Evolutionary conservation across 2,113 vertebrate genomes (phyloP), one percentile per base, ranked within the genome.

Genomic region (Rousettus leschenaultii): DNA sequence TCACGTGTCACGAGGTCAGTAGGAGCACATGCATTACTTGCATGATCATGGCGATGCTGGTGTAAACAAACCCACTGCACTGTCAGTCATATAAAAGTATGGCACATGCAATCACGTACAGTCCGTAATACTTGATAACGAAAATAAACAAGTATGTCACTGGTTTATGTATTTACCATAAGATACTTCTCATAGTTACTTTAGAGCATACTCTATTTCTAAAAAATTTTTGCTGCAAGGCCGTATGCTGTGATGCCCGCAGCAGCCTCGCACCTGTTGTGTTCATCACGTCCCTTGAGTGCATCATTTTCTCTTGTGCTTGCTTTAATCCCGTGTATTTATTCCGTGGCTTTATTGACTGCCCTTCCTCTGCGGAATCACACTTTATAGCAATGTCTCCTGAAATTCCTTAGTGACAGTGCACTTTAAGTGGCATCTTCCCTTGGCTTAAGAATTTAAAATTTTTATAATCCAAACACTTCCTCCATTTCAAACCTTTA

Each of bases 401-500:
- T 79, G 24, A 92, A 71, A 75, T 59, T 89, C 26, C 51, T 78
- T 53, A 13, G 5, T 8, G n/a, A 68, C 18, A 3, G 19, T 40
- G 18, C n/a, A 33, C 40, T 88, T 77, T 10, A 79, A 38, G 18
- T 9, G 66, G 16, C n/a, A 1, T 77, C 4, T 74, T 71, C 33
- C 10, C 65, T 57, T 82, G 57, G 13, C 40, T 71, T 84, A 77
- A 57, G 9, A 74, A 74, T 55, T 51, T 7, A 92, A 55, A n/a
- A 18, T 2, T 84, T 93, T 63, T 65, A 71, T n/a, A 65, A 74
- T 59, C 10, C 13, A 79, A 68, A 35, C 35, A 63, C 43, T 63
- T n/a, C 51, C 53, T 75, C 38, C 30, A 63, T 24, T 73, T 66
- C 63, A 83, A 74, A 14, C 16, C 9, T 92, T 90, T 70, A 92